These are phyloP conservation scores for Catalaphyllia jardinei DNA, from an alignment of 64 coral and sea anemone genomes.

Conservation along the genomic window DNA sequence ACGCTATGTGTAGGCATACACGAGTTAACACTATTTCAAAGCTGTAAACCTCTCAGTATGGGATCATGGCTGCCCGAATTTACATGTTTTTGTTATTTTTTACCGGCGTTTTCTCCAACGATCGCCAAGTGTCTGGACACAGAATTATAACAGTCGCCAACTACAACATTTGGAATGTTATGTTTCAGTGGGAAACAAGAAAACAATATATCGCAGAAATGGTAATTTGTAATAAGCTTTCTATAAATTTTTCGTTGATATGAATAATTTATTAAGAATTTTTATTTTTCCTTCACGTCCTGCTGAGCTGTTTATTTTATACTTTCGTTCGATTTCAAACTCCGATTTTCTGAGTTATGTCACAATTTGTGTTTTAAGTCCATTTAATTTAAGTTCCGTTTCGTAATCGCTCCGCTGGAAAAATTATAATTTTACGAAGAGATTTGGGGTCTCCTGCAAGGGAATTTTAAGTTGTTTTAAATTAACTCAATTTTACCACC, in stretches of 20 bases:
- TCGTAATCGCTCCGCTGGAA: too few species aligned
- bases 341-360: too few species aligned
- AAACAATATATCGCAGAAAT: constrained; percentile 91
- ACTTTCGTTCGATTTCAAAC: too few species aligned
- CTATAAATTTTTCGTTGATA: neutral
- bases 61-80: neutral
- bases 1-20: too few species aligned
- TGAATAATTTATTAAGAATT: neutral
- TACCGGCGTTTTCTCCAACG: neutral
- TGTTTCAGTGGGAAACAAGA: constrained; percentile 97
- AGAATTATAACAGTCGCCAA: constrained; percentile 73
- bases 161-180: constrained; percentile 99
- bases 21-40: too few species aligned
- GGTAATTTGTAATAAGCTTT: constrained; percentile 43
- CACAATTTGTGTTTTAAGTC: too few species aligned
- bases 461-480: too few species aligned
- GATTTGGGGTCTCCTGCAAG: too few species aligned
- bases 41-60: too few species aligned
- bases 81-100: constrained; percentile 11
- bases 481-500: too few species aligned
- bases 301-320: neutral
- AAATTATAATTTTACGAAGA: too few species aligned
- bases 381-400: too few species aligned
- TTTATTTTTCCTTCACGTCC: neutral
- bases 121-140: constrained; percentile 23